Percentiles rank a stretch among this genome's conserved stretches.
Evolutionary conservation across 2,113 vertebrate genomes (phyloP).

Genomic region (Athene cunicularia): DNA sequence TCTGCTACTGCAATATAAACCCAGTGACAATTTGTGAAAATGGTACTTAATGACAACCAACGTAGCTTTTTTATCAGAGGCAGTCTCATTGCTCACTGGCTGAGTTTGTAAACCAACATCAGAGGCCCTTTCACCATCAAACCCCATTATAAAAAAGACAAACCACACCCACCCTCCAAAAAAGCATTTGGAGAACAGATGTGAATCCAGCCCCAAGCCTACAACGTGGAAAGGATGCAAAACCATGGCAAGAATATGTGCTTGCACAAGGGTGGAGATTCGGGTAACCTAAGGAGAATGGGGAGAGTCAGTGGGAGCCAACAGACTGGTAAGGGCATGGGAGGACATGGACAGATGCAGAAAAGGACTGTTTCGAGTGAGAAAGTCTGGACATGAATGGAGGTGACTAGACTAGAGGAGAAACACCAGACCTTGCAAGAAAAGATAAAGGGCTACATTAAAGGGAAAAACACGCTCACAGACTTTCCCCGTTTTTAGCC

Average conservation of each 20-base stretch:
- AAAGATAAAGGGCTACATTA: background rate
- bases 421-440: background rate
- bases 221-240: background rate
- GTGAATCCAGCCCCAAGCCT: background rate
- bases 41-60: background rate
- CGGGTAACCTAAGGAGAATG: background rate
- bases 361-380: background rate
- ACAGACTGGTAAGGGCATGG: background rate
- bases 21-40: background rate
- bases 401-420: background rate
- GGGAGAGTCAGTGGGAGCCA: background rate
- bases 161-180: background rate
- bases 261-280: background rate
- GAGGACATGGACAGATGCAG: background rate
- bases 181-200: constrained; percentile 45
- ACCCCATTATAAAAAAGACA: background rate
- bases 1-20: background rate
- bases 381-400: background rate
- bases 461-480: background rate
- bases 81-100: background rate
- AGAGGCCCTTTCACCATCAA: constrained; percentile 12
- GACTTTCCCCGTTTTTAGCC: background rate
- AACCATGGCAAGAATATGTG: background rate
- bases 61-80: background rate
- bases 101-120: background rate